These are phyloP conservation scores for Epicampocera succincta DNA, from an alignment of 2,888 invertebrate genomes.

Conservation along the genomic window DNA sequence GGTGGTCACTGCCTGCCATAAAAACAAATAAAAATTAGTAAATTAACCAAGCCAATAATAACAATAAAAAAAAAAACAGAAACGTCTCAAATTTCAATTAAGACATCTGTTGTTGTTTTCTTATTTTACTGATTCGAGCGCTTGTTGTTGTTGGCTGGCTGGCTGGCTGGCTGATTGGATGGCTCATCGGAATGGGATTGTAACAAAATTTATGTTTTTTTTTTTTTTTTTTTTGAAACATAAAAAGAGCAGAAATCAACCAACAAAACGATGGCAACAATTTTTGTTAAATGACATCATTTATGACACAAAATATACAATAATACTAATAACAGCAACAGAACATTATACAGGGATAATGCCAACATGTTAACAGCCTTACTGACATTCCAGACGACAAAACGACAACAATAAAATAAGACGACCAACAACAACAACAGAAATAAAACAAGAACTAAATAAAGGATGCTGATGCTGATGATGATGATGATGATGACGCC, in stretches of 20 bases:
- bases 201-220: conserved; percentile 51
- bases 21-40: conserved; percentile 34
- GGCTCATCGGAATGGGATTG: conserved; percentile 30
- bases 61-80: conserved; percentile 28
- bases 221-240: too few species aligned
- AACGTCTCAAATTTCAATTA: conserved; percentile 76
- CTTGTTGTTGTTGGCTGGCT: conserved; percentile 1
- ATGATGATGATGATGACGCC: conserved; percentile 43
- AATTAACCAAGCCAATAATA: conserved; percentile 25
- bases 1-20: conserved; percentile 19
- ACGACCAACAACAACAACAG: background rate
- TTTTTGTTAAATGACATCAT: conserved; percentile 72
- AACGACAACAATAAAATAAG: conserved; percentile 37
- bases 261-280: conserved; percentile 43
- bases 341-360: conserved; percentile 61
- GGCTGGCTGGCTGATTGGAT: background rate
- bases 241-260: conserved; percentile 18
- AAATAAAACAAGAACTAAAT: conserved; percentile 11
- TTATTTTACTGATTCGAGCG: conserved; percentile 9
- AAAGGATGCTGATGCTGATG: conserved; percentile 19
- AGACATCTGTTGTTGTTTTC: conserved; percentile 77
- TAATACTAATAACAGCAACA: conserved; percentile 50
- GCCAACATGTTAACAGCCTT: conserved; percentile 63
- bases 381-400: conserved; percentile 67
- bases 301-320: conserved; percentile 68